Conservation (phyloP, 2,797 vertebrate species). For the Rachycentron canadum region DNA sequence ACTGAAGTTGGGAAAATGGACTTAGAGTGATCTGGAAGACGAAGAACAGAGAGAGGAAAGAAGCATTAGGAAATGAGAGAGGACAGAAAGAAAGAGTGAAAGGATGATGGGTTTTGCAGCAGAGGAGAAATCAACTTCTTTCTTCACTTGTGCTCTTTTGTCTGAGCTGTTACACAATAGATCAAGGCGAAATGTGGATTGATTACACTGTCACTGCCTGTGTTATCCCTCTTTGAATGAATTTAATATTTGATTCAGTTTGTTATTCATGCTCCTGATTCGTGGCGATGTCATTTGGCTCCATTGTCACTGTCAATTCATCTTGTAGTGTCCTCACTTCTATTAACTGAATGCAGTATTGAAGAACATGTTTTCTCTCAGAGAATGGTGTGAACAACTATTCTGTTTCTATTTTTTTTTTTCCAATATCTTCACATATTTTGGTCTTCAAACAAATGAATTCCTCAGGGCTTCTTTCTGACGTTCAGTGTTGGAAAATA, state of each 20-base stretch:
- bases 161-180: constrained; percentile 62
- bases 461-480: not conserved
- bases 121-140: constrained; percentile 51
- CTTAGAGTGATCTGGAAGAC: constrained; percentile 29
- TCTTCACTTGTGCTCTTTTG: constrained; percentile 61
- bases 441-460: not conserved
- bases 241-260: constrained; percentile 79
- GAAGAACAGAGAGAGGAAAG: constrained; percentile 9
- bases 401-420: not conserved
- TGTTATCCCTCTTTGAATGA: constrained; percentile 71
- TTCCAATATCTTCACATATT: not conserved
- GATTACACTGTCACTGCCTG: constrained; percentile 66
- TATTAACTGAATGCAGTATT: constrained; percentile 46
- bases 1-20: constrained; percentile 43
- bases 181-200: constrained; percentile 73
- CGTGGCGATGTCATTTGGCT: constrained; percentile 51
- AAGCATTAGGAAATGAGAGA: constrained; percentile 26
- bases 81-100: constrained; percentile 7
- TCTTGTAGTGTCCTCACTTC: constrained; percentile 58
- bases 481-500: not conserved
- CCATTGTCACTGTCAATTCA: constrained; percentile 60
- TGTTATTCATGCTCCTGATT: constrained; percentile 69
- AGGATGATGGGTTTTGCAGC: constrained; percentile 25
- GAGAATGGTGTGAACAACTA: not conserved
- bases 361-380: constrained; percentile 13